Base-by-base conservation (phyloP, 2,888 invertebrate species). In the Metallyticus violacea region DNA sequence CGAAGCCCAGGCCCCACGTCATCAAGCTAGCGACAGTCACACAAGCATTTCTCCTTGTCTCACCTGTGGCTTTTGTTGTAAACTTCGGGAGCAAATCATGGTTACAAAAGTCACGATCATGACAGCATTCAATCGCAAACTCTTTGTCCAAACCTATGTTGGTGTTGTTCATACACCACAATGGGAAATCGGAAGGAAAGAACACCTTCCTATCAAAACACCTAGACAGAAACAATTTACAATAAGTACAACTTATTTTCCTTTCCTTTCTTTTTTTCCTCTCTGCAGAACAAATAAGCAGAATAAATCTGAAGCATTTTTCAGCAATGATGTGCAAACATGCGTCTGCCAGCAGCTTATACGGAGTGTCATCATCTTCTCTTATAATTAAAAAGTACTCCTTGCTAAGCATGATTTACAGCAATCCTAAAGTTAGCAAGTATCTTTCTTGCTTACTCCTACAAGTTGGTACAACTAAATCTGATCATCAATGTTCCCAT, bases 31-130 rank as follows among this genome's bases (percentile, higher is more conserved):
- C 40, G 40, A 62, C 40, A 62, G 40, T 15, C 40, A 62, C 40
- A 26, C 26, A 76, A 82, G 62, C 82, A 76, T 40, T 26, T 27
- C 62, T 40, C 28, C 40, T 28, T 62, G n/a, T 28, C 83, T 83
- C 83, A 83, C 83, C 83, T 83, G 76, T 76, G 26, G 76, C 40
- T 76, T 9, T 22, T 82, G 82, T 81, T 78, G 86, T 27, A 30
- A 87, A 85, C 28, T 90, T 89, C 86, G 93, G 93, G 88, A 90
- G 92, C 90, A 93, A 90, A 89, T 92, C 90, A 89, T 90, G 91
- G 91, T 95, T 96, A 94, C 96, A 96, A 93, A 93, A 95, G 93
- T 95, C 95, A 91, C 93, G 93, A 90, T 93, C 91, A 88, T 92
- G 91, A 93, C 96, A 96, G 94, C 96, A 96, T 89, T 91, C 90